A percentile compares a stretch with the other conserved stretches of the same genome.
Evolutionary conservation across 2,888 invertebrate species (phyloP).

Genomic region (Nemoura dubitans): DNA sequence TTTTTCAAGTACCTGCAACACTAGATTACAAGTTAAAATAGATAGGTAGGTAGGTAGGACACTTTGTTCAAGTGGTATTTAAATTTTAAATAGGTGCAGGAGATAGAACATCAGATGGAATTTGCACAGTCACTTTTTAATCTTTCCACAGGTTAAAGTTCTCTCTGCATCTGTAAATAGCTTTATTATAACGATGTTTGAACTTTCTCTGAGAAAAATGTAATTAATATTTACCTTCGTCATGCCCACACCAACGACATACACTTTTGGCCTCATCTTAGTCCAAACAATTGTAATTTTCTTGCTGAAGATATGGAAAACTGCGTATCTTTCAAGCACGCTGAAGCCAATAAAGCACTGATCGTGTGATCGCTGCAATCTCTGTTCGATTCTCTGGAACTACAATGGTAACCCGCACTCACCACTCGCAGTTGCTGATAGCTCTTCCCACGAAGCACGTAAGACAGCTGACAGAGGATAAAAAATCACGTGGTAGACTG

Average conservation of each 20-base stretch:
- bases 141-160: background rate
- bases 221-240: conserved; percentile 74
- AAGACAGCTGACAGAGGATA: background rate
- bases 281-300: background rate
- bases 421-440: too few relatives aligned
- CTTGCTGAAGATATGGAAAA: background rate
- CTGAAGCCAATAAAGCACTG: too few relatives aligned
- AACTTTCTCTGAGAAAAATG: background rate
- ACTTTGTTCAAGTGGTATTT: background rate
- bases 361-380: too few relatives aligned
- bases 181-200: background rate
- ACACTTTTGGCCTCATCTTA: conserved; percentile 65
- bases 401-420: too few relatives aligned
- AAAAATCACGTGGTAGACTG: background rate
- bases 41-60: background rate
- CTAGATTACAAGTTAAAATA: background rate
- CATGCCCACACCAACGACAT: conserved; percentile 96
- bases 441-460: background rate
- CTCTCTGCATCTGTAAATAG: background rate
- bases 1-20: background rate
- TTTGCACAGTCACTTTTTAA: background rate
- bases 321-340: too few relatives aligned
- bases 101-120: background rate
- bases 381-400: too few relatives aligned
- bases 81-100: background rate